Percentiles rank a stretch among this genome's conserved stretches.
Conservation (phyloP, 2,113 vertebrate genomes). For the Pipa parva region DNA sequence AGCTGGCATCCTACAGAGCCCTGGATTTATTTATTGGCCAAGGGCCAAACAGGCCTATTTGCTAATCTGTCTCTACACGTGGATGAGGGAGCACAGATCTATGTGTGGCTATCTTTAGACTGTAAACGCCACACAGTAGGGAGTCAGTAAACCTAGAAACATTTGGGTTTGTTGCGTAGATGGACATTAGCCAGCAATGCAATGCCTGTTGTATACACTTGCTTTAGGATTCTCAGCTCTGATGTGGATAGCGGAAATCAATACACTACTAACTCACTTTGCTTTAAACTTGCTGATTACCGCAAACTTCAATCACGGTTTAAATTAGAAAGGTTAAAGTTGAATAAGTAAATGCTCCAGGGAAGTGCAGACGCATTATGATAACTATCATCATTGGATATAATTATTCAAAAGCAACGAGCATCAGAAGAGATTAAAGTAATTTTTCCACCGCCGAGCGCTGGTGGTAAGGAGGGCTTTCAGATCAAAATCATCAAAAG, state of each 20-base stretch:
- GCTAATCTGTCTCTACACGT: too few species aligned
- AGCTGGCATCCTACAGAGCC: too few species aligned
- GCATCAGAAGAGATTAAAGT: slow-evolving; percentile 31
- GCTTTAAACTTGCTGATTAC: slow-evolving; percentile 3
- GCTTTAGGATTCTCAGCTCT: not conserved
- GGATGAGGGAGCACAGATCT: too few species aligned
- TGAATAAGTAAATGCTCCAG: slow-evolving; percentile 13
- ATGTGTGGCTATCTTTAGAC: too few species aligned
- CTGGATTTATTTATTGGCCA: too few species aligned
- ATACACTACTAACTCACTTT: not conserved
- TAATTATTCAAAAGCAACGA: slow-evolving; percentile 27
- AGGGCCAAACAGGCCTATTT: too few species aligned
- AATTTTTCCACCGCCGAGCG: slow-evolving; percentile 4
- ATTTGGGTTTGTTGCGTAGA: too few species aligned
- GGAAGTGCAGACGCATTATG: slow-evolving; percentile 6
- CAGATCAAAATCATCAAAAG: slow-evolving; percentile 10
- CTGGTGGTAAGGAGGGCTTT: not conserved
- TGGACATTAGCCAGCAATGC: too few species aligned
- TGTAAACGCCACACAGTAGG: too few species aligned
- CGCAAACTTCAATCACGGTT: slow-evolving; percentile 26
- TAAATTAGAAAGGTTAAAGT: slow-evolving; percentile 33
- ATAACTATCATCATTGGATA: slow-evolving; percentile 12
- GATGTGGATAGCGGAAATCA: not conserved
- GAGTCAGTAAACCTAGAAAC: too few species aligned
- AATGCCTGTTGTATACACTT: not conserved